Evolutionary conservation across 2,797 vertebrate species (phyloP), one percentile per base, ranked within the genome.

Genomic region (Amazonetta brasiliensis): DNA sequence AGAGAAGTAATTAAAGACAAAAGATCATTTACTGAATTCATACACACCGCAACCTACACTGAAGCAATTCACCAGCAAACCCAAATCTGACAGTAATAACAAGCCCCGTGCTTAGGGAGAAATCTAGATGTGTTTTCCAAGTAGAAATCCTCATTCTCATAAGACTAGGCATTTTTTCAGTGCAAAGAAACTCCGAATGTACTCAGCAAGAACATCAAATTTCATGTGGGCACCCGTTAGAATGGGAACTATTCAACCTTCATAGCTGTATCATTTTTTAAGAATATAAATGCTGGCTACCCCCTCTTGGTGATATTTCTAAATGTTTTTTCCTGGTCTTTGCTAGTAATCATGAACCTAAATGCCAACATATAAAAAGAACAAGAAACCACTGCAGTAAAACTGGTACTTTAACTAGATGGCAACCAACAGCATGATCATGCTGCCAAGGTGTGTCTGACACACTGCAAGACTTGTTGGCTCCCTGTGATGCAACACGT

Each of bases 1-100:
- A 91, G 80, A 91, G 94, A 94, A 71, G 81, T 18, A 59, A 64
- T 91, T 90, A 31, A 63, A 75, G 37, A 58, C n/a, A 56, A 64
- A 83, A 74, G 50, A 37, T 10, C 33, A 66, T 30, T 56, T 37
- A 59, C 39, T 33, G 77, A 90, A 60, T 31, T 72, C 30, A 87
- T 28, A 74, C 28, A 11, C 30, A 84, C 5, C 75, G 62, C 41
- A 28, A 55, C 60, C 11, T 84, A 16, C 66, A 64, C 35, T 37
- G 73, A 92, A 94, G 66, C 25, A 50, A 64, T 43, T 91, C 19
- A 89, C 25, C 56, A 63, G 35, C 48, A 77, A 54, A 62, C 35
- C 35, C 43, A 66, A 31, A 7, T 8, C 30, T 62, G 39, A 50
- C 7, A 56, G 69, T 2, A 43, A 16, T 0, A 37, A 54, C 28